Conservation (phyloP, 2,797 vertebrate species). For the Dipus sagitta region DNA sequence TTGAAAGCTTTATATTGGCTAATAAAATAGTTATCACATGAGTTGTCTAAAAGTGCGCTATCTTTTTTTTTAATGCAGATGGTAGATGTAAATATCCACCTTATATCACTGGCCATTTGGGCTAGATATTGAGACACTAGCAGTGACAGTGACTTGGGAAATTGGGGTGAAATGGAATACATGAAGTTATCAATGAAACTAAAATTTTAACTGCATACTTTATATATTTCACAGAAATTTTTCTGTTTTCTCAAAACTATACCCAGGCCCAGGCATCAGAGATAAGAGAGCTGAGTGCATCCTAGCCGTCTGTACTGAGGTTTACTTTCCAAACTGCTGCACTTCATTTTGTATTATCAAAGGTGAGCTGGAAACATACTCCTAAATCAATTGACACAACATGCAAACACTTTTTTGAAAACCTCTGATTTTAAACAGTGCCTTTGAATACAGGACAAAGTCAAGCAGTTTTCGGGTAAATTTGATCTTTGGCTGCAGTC, state of each 20-base stretch:
- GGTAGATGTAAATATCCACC: not conserved
- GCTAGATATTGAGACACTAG: not conserved
- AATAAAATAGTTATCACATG: slow-evolving; percentile 37
- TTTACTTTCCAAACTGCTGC: slow-evolving; percentile 50
- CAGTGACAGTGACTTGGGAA: not conserved
- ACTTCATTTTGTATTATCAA: slow-evolving; percentile 65
- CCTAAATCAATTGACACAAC: slow-evolving; percentile 49
- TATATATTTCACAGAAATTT: not conserved
- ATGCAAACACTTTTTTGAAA: not conserved
- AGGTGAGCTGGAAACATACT: slow-evolving; percentile 70
- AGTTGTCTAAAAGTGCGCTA: not conserved
- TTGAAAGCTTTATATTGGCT: not conserved
- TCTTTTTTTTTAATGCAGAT: too few relatives aligned
- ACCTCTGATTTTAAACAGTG: slow-evolving; percentile 66
- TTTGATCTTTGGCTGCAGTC: slow-evolving; percentile 34
- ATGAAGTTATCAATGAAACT: not conserved
- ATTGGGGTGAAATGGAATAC: not conserved
- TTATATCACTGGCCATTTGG: not conserved
- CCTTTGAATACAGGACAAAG: slow-evolving; percentile 37
- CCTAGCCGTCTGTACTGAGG: not conserved
- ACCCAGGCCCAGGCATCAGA: not conserved
- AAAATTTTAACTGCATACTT: not conserved
- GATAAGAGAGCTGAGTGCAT: not conserved
- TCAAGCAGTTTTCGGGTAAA: not conserved
- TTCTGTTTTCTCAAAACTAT: slow-evolving; percentile 25